phyloP scores from a whole-genome alignment of 2,113 vertebrate genomes.

The Coptodon rendalli region DNA sequence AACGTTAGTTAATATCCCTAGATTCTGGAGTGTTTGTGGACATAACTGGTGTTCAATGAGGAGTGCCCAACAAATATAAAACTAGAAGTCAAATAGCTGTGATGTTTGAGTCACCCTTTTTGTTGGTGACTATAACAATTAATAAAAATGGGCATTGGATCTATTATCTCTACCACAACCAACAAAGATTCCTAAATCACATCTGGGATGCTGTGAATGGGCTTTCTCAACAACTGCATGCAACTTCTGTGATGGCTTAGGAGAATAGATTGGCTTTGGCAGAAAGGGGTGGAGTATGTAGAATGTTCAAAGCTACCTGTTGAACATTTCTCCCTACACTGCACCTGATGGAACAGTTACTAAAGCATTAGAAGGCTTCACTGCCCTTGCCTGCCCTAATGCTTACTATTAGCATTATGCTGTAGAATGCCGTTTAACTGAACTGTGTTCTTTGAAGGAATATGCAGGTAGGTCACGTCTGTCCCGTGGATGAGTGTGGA shows the following conservation, averaged over 20 bases:
- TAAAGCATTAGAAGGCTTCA: background rate
- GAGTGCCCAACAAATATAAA: background rate
- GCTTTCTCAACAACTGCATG: background rate
- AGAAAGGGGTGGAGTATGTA: background rate
- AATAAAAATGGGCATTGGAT: background rate
- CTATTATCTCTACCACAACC: background rate
- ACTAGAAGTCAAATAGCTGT: background rate
- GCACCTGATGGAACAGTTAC: background rate
- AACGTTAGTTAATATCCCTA: background rate
- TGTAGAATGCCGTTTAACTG: background rate
- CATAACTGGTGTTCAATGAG: background rate
- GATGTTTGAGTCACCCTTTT: background rate
- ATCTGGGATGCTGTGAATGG: background rate
- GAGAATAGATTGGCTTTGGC: background rate
- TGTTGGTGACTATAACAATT: background rate
- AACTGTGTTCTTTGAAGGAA: background rate
- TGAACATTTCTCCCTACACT: background rate
- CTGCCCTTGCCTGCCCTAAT: rapidly evolving
- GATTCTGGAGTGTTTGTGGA: background rate
- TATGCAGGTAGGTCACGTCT: background rate
- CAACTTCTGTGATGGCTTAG: background rate
- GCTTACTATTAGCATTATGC: background rate
- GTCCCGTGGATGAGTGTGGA: background rate
- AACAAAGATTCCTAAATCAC: background rate
- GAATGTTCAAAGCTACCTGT: background rate